A percentile compares a stretch with the other conserved stretches of the same genome.
These are phyloP conservation scores for Xestobium rufovillosum DNA, from an alignment of 2,888 invertebrate species.

Conservation along the genomic window DNA sequence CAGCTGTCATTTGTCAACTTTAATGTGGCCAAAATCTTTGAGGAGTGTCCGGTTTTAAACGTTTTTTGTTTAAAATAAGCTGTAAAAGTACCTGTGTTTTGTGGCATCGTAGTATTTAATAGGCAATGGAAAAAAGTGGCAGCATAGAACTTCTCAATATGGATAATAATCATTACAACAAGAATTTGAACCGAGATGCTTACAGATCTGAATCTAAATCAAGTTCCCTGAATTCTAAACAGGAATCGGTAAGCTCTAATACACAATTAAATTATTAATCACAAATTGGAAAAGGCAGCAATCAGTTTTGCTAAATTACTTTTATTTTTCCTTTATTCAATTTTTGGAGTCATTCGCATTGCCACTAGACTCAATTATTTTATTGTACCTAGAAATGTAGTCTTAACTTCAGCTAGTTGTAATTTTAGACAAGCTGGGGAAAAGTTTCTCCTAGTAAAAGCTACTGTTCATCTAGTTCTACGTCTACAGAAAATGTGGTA, in stretches of 20 bases:
- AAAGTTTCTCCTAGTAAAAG: slow-evolving; percentile 58
- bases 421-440: slow-evolving; percentile 51
- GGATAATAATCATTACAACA: slow-evolving; percentile 60
- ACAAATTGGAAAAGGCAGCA: too few relatives aligned
- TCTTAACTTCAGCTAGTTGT: too few relatives aligned
- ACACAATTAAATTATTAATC: slow-evolving; percentile 9
- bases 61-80: too few relatives aligned
- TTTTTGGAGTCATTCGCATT: too few relatives aligned
- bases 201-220: slow-evolving; percentile 79
- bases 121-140: slow-evolving; percentile 56
- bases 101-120: not conserved
- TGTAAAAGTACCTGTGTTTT: too few relatives aligned
- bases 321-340: slow-evolving; percentile 32
- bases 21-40: too few relatives aligned
- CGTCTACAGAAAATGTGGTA: slow-evolving; percentile 56
- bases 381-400: too few relatives aligned
- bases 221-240: slow-evolving; percentile 76
- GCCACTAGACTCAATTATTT: too few relatives aligned
- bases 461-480: slow-evolving; percentile 55
- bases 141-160: slow-evolving; percentile 59
- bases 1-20: too few relatives aligned
- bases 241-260: slow-evolving; percentile 62
- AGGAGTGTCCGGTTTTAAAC: too few relatives aligned
- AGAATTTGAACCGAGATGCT: slow-evolving; percentile 74
- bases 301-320: slow-evolving; percentile 12